Evolutionary conservation across 2,888 invertebrate genomes (phyloP).

Genomic region (Oscheius sp.): DNA sequence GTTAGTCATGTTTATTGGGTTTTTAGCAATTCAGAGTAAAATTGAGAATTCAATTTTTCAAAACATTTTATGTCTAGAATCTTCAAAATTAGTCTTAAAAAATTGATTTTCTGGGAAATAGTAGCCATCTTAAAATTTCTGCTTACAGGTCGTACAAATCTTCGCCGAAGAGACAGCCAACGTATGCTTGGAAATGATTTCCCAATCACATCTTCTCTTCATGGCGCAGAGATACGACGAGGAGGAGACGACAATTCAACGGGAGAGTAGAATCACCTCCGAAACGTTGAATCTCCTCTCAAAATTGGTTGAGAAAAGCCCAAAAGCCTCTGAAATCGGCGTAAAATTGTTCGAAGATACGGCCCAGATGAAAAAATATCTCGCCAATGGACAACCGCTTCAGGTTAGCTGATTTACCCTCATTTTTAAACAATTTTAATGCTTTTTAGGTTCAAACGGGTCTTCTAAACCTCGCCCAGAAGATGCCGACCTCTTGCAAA

Average conservation of each 20-base stretch:
- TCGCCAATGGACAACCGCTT: too few relatives aligned
- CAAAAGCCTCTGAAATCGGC: background rate
- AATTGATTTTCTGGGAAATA: too few relatives aligned
- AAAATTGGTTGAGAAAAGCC: background rate
- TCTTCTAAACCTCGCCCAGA: constrained; percentile 9
- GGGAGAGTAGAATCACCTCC: constrained; percentile 4
- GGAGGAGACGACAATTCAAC: constrained; percentile 7
- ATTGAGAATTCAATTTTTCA: too few relatives aligned
- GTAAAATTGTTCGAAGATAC: constrained; percentile 23
- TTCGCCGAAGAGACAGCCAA: background rate
- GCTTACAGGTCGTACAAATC: constrained; percentile 1
- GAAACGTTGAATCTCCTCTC: constrained; percentile 8
- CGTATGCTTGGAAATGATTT: background rate
- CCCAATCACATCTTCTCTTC: background rate
- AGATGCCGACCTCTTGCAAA: constrained; percentile 5
- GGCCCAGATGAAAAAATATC: constrained; percentile 32
- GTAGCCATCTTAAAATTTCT: background rate
- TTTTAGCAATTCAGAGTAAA: too few relatives aligned
- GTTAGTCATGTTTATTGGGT: background rate
- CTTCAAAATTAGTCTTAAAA: too few relatives aligned
- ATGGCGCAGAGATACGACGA: constrained; percentile 23
- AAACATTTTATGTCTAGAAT: too few relatives aligned
- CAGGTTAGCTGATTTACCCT: background rate
- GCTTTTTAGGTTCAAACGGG: constrained; percentile 26
- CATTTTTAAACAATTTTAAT: too few relatives aligned